Base-by-base conservation (phyloP, 2,888 invertebrate species). In the Psococerastis gibbosa region DNA sequence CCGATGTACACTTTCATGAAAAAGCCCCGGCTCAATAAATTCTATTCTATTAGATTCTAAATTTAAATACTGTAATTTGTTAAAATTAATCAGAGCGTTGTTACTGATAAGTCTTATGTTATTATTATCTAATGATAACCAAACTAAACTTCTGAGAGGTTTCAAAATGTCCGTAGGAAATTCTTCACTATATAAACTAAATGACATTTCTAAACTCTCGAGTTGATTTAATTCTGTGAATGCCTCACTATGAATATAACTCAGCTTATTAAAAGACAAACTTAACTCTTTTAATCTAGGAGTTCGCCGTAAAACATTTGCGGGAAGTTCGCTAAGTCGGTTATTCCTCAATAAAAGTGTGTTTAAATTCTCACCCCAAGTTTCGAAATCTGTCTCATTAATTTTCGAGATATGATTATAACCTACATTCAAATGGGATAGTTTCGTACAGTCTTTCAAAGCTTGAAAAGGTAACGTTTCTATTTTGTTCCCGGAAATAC, bases 251-350 rank as follows among this genome's bases (percentile, higher is more conserved):
- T 85, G 81, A 51, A 92, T 72, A 55, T 79, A 77, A 53, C 77
- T 75, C 49, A 94, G 71, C 55, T 83, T 79, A 62, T 94, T 94
- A 62, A 91, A 88, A 57, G 89, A 89, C 50, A 94, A 65, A 63
- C 84, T 85, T 50, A 94, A 72, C 62, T 91, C 89, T 55, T 80
- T 79, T 51, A 94, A 69, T 51, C 79, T 73, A 49, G 73, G 73
- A 43, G 81, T 69, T 32, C 76, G 75, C 46, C 71, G 69, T 60
- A 88, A 82, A 50, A 80, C 72, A 54, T 74, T 73, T 50, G 73
- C 68, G 55, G 73, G 73, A 6, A 70, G 53, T 45, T 61, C 75
- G 27, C 79, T 78, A 51, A 89, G 75, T 59, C 80, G 74, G 60
- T 89, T 89, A 63, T 87, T 88, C 49, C 81, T 71, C 53, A 89